Conservation (phyloP, 2,797 vertebrate species). For the Gobionotothen gibberifrons region DNA sequence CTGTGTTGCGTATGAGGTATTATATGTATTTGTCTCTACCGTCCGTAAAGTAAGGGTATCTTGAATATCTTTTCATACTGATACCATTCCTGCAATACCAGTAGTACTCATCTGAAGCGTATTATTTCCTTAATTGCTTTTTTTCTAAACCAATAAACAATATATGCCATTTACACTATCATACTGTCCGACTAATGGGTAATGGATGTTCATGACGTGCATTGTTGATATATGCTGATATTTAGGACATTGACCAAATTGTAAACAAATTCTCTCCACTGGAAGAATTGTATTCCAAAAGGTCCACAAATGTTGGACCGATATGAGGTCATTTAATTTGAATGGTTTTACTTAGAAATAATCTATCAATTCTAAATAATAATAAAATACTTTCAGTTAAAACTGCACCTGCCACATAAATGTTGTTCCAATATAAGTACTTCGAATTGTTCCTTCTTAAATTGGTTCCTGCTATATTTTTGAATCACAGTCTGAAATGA, state of each 20-base stretch:
- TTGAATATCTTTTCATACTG: not conserved
- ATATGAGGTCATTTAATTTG: too few relatives aligned
- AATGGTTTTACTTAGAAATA: too few relatives aligned
- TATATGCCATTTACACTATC: not conserved
- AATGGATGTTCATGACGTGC: not conserved
- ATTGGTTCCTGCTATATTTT: not conserved
- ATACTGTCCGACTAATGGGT: not conserved
- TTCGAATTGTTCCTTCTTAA: not conserved
- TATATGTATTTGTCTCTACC: too few relatives aligned
- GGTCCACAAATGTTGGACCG: not conserved
- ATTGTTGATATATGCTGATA: not conserved
- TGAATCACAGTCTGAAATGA: not conserved
- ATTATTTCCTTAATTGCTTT: not conserved
- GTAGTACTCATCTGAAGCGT: not conserved
- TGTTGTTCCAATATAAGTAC: too few relatives aligned
- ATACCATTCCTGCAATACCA: not conserved
- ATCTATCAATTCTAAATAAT: not conserved
- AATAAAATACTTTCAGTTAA: not conserved
- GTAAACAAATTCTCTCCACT: too few relatives aligned
- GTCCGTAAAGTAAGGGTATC: too few relatives aligned
- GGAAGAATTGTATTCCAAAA: not conserved
- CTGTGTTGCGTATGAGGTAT: too few relatives aligned
- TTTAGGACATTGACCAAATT: too few relatives aligned
- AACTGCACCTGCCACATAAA: not conserved
- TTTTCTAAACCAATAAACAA: not conserved